These are phyloP conservation scores for Echeneis naucrates DNA, from an alignment of 2,797 vertebrate species.

Conservation along the genomic window DNA sequence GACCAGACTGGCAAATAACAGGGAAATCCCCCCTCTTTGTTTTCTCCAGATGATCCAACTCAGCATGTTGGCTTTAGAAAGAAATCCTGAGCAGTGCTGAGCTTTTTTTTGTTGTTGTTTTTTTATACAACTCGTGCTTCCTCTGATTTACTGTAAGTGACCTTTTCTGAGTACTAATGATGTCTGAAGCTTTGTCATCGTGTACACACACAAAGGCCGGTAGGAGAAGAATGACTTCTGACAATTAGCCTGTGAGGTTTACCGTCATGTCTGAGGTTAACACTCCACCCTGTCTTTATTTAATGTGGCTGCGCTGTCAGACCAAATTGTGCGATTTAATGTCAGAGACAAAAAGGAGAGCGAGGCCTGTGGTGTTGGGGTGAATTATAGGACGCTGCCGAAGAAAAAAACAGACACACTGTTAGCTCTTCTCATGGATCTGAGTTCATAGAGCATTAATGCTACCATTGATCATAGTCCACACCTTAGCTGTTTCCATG, in stretches of 20 bases:
- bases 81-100: constrained; percentile 2
- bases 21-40: constrained; percentile 38
- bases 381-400: constrained; percentile 32
- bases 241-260: constrained; percentile 35
- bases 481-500: background rate
- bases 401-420: constrained; percentile 7
- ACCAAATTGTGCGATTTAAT: constrained; percentile 34
- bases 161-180: constrained; percentile 31
- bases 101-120: constrained; percentile 7
- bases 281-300: constrained; percentile 41
- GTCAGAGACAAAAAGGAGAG: constrained; percentile 23
- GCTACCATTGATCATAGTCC: background rate
- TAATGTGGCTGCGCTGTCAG: constrained; percentile 50
- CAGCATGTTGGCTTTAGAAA: constrained; percentile 33
- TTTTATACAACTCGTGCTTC: constrained; percentile 30
- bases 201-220: constrained; percentile 17
- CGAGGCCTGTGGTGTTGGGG: constrained; percentile 1
- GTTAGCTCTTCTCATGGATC: background rate
- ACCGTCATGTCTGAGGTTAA: constrained; percentile 39
- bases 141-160: background rate
- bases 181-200: background rate
- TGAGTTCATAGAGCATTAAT: background rate
- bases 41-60: constrained; percentile 7
- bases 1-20: background rate
- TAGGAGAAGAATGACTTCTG: constrained; percentile 3